phyloP scores from a whole-genome alignment of 2,797 vertebrate species.

The Megalops cyprinoides region DNA sequence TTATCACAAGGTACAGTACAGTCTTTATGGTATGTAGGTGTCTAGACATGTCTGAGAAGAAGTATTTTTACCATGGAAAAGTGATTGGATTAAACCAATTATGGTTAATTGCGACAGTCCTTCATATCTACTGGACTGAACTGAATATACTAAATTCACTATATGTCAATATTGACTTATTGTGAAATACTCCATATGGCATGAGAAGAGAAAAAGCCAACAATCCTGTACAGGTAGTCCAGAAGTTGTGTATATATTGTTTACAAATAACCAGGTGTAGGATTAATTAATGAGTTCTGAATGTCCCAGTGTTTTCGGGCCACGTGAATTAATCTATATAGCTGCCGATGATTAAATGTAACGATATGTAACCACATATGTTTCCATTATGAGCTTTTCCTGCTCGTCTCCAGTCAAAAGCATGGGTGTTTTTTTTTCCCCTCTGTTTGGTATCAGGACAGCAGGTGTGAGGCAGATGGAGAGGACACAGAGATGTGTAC shows the following conservation, averaged over 20 bases:
- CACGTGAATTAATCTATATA: not conserved
- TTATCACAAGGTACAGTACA: not conserved
- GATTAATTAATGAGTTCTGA: too few species aligned
- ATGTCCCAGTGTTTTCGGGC: too few species aligned
- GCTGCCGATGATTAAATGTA: not conserved
- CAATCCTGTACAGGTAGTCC: too few species aligned
- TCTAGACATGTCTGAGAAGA: not conserved
- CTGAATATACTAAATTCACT: not conserved
- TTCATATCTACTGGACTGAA: not conserved
- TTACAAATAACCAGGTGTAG: too few species aligned
- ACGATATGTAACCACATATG: not conserved
- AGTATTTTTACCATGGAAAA: not conserved
- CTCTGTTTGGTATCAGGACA: not conserved
- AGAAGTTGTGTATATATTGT: too few species aligned
- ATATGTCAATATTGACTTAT: conserved; percentile 29
- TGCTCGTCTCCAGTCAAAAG: not conserved
- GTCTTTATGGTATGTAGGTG: not conserved
- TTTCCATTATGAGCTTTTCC: not conserved
- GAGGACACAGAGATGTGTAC: not conserved
- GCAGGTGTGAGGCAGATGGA: not conserved
- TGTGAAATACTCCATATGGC: conserved; percentile 18
- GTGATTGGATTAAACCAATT: too few species aligned
- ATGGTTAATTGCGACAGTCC: too few species aligned
- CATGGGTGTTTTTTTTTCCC: not conserved
- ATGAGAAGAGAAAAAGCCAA: conserved; percentile 28